phyloP scores from a whole-genome alignment of 1,140 invertebrate species.

The Psilanteris sp. region DNA sequence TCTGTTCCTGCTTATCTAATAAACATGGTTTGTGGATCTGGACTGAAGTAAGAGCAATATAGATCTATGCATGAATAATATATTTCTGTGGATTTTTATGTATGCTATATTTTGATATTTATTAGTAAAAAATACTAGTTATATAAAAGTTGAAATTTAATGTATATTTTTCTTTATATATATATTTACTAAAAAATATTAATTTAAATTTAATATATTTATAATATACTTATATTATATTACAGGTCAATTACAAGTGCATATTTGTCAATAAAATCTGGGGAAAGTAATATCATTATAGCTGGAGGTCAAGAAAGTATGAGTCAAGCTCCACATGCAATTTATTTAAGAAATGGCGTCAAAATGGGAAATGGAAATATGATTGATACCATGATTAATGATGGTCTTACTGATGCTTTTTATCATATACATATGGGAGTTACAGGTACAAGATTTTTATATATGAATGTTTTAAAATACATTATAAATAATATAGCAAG shows the following conservation, averaged over 20 bases:
- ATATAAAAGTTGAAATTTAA: too few species aligned
- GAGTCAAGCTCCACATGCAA: slow-evolving; percentile 88
- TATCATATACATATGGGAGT: slow-evolving; percentile 90
- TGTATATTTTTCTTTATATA: too few species aligned
- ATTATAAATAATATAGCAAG: too few species aligned
- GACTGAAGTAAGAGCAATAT: slow-evolving; percentile 84
- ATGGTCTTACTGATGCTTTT: slow-evolving; percentile 92
- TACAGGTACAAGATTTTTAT: too few species aligned
- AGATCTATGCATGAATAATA: slow-evolving; percentile 32
- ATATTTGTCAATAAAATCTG: slow-evolving; percentile 85
- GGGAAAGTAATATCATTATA: slow-evolving; percentile 86
- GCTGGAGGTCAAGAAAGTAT: slow-evolving; percentile 93
- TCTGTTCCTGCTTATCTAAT: slow-evolving; percentile 87
- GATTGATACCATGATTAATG: slow-evolving; percentile 86
- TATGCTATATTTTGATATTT: too few species aligned
- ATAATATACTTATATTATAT: background rate
- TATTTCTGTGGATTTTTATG: too few species aligned
- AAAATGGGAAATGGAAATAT: slow-evolving; percentile 86
- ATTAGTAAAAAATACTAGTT: too few species aligned
- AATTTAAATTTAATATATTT: too few species aligned
- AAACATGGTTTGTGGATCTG: slow-evolving; percentile 94
- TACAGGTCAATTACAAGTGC: slow-evolving; percentile 85
- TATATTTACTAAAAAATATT: too few species aligned
- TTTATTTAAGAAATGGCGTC: slow-evolving; percentile 83
- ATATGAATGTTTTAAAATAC: too few species aligned